Conservation (phyloP, 2,888 invertebrate species). For the Sarcophaga variegata region DNA sequence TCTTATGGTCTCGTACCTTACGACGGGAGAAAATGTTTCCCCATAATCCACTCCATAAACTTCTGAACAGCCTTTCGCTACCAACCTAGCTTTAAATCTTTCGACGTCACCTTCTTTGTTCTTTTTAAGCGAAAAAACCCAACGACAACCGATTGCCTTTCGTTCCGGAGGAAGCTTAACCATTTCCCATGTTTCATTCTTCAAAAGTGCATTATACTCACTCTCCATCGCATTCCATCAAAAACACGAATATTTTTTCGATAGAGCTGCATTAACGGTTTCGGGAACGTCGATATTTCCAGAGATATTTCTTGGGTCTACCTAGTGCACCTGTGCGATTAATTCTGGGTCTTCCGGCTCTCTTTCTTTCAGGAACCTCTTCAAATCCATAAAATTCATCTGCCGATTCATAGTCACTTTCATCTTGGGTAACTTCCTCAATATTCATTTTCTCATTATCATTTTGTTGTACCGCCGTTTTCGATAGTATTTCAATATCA, state of each 20-base stretch:
- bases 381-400: too few species aligned
- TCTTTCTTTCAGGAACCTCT: not conserved
- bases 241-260: too few species aligned
- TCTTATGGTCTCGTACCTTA: slow-evolving; percentile 43
- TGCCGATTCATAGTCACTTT: too few species aligned
- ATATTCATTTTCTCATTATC: slow-evolving; percentile 6
- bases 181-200: not conserved
- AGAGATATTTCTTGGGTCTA: slow-evolving; percentile 22
- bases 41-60: slow-evolving; percentile 54
- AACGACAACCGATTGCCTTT: slow-evolving; percentile 58
- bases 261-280: slow-evolving; percentile 19
- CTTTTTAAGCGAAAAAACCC: slow-evolving; percentile 58
- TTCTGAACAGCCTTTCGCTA: slow-evolving; percentile 62
- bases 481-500: not conserved
- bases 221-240: too few species aligned
- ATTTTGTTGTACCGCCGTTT: slow-evolving; percentile 5
- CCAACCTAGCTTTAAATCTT: slow-evolving; percentile 65
- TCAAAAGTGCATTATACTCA: too few species aligned
- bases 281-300: slow-evolving; percentile 23
- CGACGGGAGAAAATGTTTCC: slow-evolving; percentile 53
- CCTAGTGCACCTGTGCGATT: slow-evolving; percentile 29
- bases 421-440: not conserved
- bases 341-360: slow-evolving; percentile 33
- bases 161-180: slow-evolving; percentile 51
- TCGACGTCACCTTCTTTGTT: slow-evolving; percentile 58